Conservation (phyloP, 1,140 invertebrate species). For the Eulimnadia texana region DNA sequence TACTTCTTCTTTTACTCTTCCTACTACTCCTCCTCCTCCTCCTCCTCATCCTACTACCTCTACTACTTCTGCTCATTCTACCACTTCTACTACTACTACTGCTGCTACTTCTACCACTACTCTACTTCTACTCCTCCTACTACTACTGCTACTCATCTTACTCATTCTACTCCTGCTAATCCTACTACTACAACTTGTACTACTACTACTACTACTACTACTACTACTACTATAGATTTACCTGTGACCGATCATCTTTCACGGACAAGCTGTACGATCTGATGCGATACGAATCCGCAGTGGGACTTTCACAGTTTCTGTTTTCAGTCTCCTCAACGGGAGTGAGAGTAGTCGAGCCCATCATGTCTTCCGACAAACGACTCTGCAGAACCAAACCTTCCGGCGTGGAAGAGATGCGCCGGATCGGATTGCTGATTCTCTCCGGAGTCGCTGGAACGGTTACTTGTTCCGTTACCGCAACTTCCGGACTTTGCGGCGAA, state of each 20-base stretch:
- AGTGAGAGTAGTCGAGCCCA: background rate
- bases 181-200: too few species aligned
- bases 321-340: background rate
- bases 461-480: background rate
- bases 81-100: too few species aligned
- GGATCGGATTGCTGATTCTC: background rate
- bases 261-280: conserved; percentile 12
- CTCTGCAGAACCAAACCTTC: background rate
- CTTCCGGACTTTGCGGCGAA: background rate
- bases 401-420: background rate
- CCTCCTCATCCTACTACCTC: too few species aligned
- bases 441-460: background rate
- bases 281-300: background rate
- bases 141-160: too few species aligned
- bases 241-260: background rate
- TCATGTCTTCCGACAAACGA: background rate
- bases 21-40: too few species aligned
- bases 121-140: too few species aligned
- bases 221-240: background rate
- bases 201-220: background rate
- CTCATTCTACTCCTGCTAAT: too few species aligned
- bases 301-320: background rate
- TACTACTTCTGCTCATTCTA: too few species aligned
- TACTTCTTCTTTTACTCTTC: too few species aligned
- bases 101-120: too few species aligned